Evolutionary conservation across 2,797 vertebrate species (phyloP).

Genomic region (Pangasius krempfi): DNA sequence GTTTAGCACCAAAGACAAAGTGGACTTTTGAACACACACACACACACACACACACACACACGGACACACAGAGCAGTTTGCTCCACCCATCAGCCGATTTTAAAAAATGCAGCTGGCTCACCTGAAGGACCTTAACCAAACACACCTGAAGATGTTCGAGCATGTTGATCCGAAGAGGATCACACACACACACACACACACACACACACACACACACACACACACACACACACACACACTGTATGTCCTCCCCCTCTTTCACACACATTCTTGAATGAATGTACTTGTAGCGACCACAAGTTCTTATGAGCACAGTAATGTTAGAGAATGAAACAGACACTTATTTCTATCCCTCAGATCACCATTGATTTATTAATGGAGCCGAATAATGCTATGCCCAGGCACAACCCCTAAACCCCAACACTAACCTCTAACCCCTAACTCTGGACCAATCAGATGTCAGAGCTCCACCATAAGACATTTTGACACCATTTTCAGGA

Average conservation of each 20-base stretch:
- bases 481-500: not conserved
- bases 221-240: not conserved
- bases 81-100: slow-evolving; percentile 21
- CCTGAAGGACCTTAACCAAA: slow-evolving; percentile 27
- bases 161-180: not conserved
- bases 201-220: not conserved
- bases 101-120: slow-evolving; percentile 32
- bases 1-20: not conserved
- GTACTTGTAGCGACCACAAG: not conserved
- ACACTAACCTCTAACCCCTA: not conserved
- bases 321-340: not conserved
- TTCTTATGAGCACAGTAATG: no score
- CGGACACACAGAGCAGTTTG: not conserved
- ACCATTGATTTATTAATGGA: not conserved
- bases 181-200: not conserved
- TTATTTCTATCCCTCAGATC: not conserved
- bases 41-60: not conserved
- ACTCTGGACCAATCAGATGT: not conserved
- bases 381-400: not conserved
- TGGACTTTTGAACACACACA: not conserved
- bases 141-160: slow-evolving; percentile 28
- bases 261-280: not conserved
- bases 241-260: not conserved
- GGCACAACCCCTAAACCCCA: not conserved
- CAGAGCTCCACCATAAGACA: not conserved